Base-by-base conservation (phyloP, 2,797 vertebrate species). In the Neomorphus geoffroyi region DNA sequence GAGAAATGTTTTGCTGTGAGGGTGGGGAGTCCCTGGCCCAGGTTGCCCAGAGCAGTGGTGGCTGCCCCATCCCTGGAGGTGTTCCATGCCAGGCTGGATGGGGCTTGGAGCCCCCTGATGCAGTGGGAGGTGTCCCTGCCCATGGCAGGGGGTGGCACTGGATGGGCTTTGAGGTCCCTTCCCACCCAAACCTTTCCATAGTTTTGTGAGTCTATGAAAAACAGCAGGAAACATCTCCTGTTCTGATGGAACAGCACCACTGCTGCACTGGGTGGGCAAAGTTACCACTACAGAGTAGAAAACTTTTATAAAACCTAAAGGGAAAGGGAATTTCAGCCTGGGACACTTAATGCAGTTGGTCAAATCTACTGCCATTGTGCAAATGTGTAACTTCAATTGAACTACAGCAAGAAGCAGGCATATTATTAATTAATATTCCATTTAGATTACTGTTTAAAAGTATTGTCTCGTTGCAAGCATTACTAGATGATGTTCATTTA, bases 401-500 rank as follows among this genome's bases (percentile, higher is more conserved):
- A 26, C 26, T 45, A n/a, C 37, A 46, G 56, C 51, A 54, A 61
- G 72, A 71, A 69, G 57, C 33, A 53, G 65, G 74, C 6, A 7
- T 17, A 64, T 86, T 62, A 88, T 90, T 90, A 93, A 93, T 88
- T 92, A 71, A 72, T 93, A 74, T 62, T 84, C 86, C 79, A 74
- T 46, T 90, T 62, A 45, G 58, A 64, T 60, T 46, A 61, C 54
- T 69, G 64, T 62, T 79, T 82, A 12, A 64, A 86, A 88, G 46
- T 28, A 67, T 75, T 82, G 80, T 62, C 72, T 90, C 64, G 32
- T 35, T 4, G 4, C 75, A 79, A 67, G 45, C 65, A 39, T 61
- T 70, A 33, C 60, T 48, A 56, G 69, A 79, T 43, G 71, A 54
- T 51, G 50, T 24, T 82, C 83, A 69, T 75, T 83, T 83, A 67